phyloP scores from a whole-genome alignment of 1,140 invertebrate species.

The Samia ricini region DNA sequence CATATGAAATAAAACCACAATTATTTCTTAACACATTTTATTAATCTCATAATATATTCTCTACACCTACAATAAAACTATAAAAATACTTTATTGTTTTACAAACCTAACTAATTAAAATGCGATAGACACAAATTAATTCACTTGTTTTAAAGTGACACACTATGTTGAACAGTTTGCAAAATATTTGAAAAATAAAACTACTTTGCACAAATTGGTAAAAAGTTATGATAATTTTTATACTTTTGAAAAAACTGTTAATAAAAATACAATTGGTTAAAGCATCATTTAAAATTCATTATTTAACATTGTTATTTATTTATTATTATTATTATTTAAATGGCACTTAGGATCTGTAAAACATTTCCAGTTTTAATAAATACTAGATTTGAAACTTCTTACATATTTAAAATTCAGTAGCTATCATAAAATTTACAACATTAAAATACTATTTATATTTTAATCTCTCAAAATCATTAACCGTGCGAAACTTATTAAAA shows the following conservation, averaged over 20 bases:
- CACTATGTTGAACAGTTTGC: not conserved
- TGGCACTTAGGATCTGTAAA: not conserved
- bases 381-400: not conserved
- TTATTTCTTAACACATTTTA: conserved; percentile 17
- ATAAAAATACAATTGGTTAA: too few relatives aligned
- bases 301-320: not conserved
- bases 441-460: too few relatives aligned
- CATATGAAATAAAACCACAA: conserved; percentile 3
- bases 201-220: too few relatives aligned
- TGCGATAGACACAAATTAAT: conserved; percentile 18
- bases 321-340: not conserved
- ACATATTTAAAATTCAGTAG: conserved; percentile 12
- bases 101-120: conserved; percentile 21
- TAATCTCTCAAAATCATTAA: too few relatives aligned
- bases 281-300: too few relatives aligned
- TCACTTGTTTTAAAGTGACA: not conserved
- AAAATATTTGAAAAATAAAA: not conserved
- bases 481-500: too few relatives aligned
- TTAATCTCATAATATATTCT: conserved; percentile 23
- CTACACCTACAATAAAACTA: conserved; percentile 16
- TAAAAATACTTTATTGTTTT: conserved; percentile 30
- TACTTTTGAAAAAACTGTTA: too few relatives aligned
- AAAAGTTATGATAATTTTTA: too few relatives aligned
- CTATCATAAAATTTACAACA: conserved; percentile 23
- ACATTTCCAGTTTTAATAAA: conserved; percentile 1